phyloP scores from a whole-genome alignment of 2,113 vertebrate genomes.

The Eulacestoma nigropectus region DNA sequence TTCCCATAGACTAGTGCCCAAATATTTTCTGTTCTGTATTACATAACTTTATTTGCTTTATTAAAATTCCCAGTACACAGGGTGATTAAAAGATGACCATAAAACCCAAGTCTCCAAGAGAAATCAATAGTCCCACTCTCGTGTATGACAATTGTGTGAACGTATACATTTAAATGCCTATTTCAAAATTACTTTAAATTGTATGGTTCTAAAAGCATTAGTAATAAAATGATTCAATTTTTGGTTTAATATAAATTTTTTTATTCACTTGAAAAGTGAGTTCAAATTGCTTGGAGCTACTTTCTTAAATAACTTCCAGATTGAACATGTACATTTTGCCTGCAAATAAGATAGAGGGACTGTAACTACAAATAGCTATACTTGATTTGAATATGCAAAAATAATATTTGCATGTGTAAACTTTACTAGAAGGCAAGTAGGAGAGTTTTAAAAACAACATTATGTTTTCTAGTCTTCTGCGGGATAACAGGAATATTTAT shows the following conservation, averaged over 20 bases:
- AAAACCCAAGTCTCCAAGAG: not conserved
- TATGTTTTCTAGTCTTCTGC: not conserved
- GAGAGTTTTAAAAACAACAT: not conserved
- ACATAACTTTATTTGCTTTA: not conserved
- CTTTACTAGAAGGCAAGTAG: not conserved
- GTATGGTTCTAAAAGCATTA: not conserved
- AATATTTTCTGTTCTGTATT: not conserved
- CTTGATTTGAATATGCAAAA: slow-evolving; percentile 44
- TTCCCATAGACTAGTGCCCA: not conserved
- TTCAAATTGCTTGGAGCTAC: not conserved
- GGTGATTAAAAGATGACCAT: not conserved
- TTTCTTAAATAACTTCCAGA: not conserved
- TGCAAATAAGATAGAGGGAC: not conserved
- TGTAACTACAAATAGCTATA: not conserved
- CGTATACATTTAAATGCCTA: not conserved
- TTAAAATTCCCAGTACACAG: not conserved
- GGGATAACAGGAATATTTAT: not conserved
- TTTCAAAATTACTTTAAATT: not conserved
- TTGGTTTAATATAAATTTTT: not conserved
- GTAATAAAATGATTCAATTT: not conserved
- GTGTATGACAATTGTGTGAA: not conserved
- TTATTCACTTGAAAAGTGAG: not conserved
- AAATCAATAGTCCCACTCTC: not conserved
- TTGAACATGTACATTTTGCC: not conserved
- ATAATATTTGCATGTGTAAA: slow-evolving; percentile 5